Evolutionary conservation across 2,888 invertebrate species (phyloP), one percentile per base, ranked within the genome.

Genomic region (Ashinkailepas kermadecensis): DNA sequence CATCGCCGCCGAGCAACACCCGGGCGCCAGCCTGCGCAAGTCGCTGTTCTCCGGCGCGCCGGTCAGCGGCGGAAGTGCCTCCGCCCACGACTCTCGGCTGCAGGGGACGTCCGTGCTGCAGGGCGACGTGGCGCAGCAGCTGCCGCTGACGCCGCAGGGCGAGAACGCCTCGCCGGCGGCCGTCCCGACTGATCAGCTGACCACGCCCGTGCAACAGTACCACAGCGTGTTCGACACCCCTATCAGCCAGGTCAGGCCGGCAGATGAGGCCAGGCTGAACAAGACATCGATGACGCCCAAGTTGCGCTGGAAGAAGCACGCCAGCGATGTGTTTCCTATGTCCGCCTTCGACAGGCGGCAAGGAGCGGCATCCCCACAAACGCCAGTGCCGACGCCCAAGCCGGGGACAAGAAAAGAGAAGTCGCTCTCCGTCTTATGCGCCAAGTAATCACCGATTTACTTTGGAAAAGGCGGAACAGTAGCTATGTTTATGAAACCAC

Each of bases 1-100:
- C 88, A 91, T 92, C 81, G 91, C 92, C 89, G 86, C 89, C 89
- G 83, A 82, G 81, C 84, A 86, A 80, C 86, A 80, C 59, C 81
- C 82, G 10, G 59, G 83, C n/a, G 64, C 78, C 54, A 23, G 57
- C 39, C 81, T 81, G 39, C 83, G 83, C 80, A 83, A 83, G 80
- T 56, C 57, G 56, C 80, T 83, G 21, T 84, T 84, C 80, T 9
- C 74, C 56, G 21, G 25, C 70, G 70, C 3, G 39, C 39, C 70
- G 70, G 62, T 15, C 18, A 18, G 15, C 39, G 39, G 39, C 39
- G 39, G 39, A 39, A 39, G 39, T 39, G 39, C 4, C 39, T 4
- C 2, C 39, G 1, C 39, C 39, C 39, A 6, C 39, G 39, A 9
- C 25, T 7, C 8, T 18, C 15, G 70, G 39, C 74, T 2, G 74